phyloP scores from a whole-genome alignment of 1,140 invertebrate species.

The Eciton burchellii region DNA sequence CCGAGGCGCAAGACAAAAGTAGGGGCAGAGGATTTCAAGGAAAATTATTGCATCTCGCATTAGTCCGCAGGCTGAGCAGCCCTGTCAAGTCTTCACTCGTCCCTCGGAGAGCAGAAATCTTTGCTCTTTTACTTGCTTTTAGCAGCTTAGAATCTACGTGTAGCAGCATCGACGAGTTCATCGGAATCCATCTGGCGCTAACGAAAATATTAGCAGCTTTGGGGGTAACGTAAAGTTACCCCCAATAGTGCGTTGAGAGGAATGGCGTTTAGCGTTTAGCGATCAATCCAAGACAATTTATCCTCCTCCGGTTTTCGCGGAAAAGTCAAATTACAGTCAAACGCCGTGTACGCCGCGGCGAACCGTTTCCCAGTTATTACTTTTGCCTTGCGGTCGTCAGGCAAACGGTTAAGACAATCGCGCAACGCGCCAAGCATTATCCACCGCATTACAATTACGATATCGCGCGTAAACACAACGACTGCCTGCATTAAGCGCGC shows the following conservation, averaged over 20 bases:
- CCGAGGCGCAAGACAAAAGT: not conserved
- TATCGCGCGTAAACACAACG: not conserved
- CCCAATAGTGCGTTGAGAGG: not conserved
- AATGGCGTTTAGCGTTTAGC: not conserved
- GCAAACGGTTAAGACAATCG: conserved; percentile 26
- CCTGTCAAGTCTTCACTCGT: conserved; percentile 41
- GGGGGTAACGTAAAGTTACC: not conserved
- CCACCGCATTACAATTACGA: conserved; percentile 37
- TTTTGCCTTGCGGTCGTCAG: not conserved
- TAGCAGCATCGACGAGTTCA: not conserved
- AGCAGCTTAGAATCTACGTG: not conserved
- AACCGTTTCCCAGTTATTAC: not conserved
- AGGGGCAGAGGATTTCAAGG: conserved; percentile 15
- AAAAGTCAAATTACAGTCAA: too few species aligned
- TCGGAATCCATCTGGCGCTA: not conserved
- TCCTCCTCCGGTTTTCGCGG: not conserved
- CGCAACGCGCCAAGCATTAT: not conserved
- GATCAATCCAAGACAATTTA: not conserved
- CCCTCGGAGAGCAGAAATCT: not conserved
- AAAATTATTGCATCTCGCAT: conserved; percentile 40
- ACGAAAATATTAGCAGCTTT: not conserved
- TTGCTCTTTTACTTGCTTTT: not conserved
- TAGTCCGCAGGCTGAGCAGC: not conserved
- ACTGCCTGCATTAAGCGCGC: not conserved
- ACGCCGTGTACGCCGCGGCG: too few species aligned